phyloP scores from a whole-genome alignment of 2,113 vertebrate species.

The Odontesthes bonariensis region DNA sequence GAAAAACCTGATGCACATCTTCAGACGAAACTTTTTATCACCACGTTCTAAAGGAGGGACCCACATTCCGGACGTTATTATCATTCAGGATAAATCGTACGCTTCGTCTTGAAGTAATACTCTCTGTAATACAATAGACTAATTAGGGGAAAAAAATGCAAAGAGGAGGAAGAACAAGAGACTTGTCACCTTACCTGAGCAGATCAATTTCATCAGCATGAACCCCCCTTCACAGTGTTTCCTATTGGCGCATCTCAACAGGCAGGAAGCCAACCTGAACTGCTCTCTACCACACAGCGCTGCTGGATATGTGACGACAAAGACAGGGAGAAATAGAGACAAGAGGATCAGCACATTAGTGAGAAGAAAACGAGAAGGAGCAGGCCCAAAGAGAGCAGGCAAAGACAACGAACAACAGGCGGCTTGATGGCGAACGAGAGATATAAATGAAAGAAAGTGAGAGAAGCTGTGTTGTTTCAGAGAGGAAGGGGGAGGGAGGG shows the following conservation, averaged over 20 bases:
- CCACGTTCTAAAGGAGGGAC: no score
- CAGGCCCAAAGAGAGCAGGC: neutral
- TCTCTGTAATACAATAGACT: neutral
- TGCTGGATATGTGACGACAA: constrained; percentile 51
- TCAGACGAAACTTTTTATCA: no score
- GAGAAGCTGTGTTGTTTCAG: constrained; percentile 39
- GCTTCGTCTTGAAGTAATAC: no score
- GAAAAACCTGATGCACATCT: no score
- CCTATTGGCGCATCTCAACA: constrained; percentile 85
- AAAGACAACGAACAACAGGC: constrained; percentile 39
- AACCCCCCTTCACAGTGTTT: constrained; percentile 83
- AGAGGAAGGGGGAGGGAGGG: neutral
- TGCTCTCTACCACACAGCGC: constrained; percentile 78
- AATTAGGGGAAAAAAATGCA: constrained; percentile 1
- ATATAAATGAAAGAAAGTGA: constrained; percentile 37
- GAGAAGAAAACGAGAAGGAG: constrained; percentile 4
- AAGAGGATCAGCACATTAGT: constrained; percentile 21
- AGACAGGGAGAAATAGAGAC: constrained; percentile 7
- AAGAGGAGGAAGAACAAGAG: neutral
- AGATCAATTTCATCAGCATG: constrained; percentile 91
- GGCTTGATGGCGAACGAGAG: constrained; percentile 32
- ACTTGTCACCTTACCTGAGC: constrained; percentile 85
- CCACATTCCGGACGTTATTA: no score
- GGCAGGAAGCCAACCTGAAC: constrained; percentile 80
- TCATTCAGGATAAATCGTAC: no score